Conservation (phyloP, 2,888 invertebrate species). For the Dynastes grantii region DNA sequence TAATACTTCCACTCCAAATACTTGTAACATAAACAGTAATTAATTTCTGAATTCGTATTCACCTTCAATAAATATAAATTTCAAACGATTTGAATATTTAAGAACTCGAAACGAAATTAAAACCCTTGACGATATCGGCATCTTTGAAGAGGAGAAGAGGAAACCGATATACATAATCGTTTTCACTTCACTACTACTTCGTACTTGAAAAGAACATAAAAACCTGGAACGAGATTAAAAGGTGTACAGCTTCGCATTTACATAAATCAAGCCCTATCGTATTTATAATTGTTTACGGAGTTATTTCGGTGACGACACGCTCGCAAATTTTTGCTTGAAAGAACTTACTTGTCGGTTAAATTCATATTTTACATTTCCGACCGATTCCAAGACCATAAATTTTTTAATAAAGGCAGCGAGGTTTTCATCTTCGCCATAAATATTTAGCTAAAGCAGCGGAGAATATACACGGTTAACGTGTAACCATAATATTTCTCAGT, state of each 20-base stretch:
- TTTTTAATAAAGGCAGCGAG: slow-evolving; percentile 24
- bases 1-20: no score
- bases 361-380: slow-evolving; percentile 19
- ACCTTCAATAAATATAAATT: no score
- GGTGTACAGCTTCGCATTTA: not conserved
- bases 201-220: not conserved
- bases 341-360: not conserved
- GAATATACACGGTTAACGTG: slow-evolving; percentile 20
- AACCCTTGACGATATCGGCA: no score
- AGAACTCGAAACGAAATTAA: no score
- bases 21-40: no score
- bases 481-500: slow-evolving; percentile 38
- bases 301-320: not conserved
- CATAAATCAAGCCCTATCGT: not conserved
- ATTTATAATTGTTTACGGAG: not conserved
- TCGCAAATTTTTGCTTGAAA: slow-evolving; percentile 21
- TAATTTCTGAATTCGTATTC: no score
- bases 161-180: no score
- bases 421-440: slow-evolving; percentile 36
- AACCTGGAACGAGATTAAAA: not conserved
- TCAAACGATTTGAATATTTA: no score
- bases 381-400: slow-evolving; percentile 28
- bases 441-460: slow-evolving; percentile 18
- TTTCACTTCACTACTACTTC: no score
- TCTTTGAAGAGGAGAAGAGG: no score